Evolutionary conservation across 2,888 invertebrate species (phyloP).

Genomic region (Pheosia tremula): DNA sequence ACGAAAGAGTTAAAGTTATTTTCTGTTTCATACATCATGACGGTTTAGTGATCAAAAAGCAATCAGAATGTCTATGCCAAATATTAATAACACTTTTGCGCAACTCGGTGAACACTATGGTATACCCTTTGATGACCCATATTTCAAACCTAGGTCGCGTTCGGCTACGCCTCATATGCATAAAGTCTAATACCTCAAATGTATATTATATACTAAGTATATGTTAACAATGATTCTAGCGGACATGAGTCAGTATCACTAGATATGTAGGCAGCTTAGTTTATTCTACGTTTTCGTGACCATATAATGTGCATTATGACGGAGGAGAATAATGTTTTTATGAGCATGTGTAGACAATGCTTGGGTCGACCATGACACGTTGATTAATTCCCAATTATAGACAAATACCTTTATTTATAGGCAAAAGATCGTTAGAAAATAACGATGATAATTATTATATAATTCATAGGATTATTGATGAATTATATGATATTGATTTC

Average conservation of each 20-base stretch:
- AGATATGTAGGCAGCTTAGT: constrained; percentile 16
- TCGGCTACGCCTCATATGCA: constrained; percentile 14
- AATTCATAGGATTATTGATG: not conserved
- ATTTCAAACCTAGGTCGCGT: too few species aligned
- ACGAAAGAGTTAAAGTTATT: too few species aligned
- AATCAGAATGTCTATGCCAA: too few species aligned
- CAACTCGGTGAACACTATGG: too few species aligned
- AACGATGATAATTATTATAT: not conserved
- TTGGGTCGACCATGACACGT: constrained; percentile 26
- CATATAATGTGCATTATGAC: constrained; percentile 16
- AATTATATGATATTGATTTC: too few species aligned
- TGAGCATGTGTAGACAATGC: constrained; percentile 20
- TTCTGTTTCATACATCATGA: too few species aligned
- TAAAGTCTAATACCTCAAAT: constrained; percentile 20
- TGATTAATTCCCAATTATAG: constrained; percentile 30
- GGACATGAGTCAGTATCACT: constrained; percentile 33
- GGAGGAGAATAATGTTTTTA: constrained; percentile 27
- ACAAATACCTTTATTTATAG: constrained; percentile 9
- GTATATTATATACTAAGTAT: constrained; percentile 11
- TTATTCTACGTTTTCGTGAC: constrained; percentile 27
- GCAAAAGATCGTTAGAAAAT: not conserved
- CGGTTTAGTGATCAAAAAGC: too few species aligned
- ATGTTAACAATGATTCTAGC: constrained; percentile 20
- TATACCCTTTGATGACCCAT: too few species aligned
- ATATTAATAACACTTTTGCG: too few species aligned